These are phyloP conservation scores for Tubulanus polymorphus DNA, from an alignment of 2,888 invertebrate species.

Conservation along the genomic window DNA sequence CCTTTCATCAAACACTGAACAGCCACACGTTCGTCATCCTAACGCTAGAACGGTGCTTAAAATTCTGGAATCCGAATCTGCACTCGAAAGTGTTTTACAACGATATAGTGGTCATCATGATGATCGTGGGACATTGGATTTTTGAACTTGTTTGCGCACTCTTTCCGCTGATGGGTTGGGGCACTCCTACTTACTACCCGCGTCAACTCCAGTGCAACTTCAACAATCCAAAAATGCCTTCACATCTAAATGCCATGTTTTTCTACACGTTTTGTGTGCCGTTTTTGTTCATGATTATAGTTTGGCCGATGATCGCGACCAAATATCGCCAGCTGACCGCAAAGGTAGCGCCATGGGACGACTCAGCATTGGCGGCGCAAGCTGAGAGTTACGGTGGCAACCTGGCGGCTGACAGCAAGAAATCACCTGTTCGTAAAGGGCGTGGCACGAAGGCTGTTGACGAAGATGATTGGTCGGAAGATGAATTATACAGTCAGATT, in stretches of 20 bases:
- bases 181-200: constrained; percentile 21
- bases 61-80: constrained; percentile 28
- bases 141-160: constrained; percentile 27
- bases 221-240: constrained; percentile 21
- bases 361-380: not conserved
- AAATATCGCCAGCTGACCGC: constrained; percentile 18
- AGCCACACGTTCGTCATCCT: constrained; percentile 26
- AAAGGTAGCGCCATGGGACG: constrained; percentile 18
- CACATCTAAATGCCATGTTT: constrained; percentile 29
- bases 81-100: constrained; percentile 27
- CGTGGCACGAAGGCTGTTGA: not conserved
- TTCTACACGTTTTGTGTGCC: constrained; percentile 27
- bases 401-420: not conserved
- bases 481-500: not conserved
- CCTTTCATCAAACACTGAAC: constrained; percentile 24
- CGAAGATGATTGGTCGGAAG: not conserved
- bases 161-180: constrained; percentile 31
- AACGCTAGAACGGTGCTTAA: constrained; percentile 27
- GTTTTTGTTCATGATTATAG: constrained; percentile 14
- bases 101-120: constrained; percentile 22
- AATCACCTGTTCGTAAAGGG: not conserved
- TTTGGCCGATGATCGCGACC: constrained; percentile 23
- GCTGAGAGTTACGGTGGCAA: not conserved
- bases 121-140: constrained; percentile 24
- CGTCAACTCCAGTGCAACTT: constrained; percentile 30